Percentiles rank a stretch among this genome's conserved stretches.
Conservation (phyloP, 2,888 invertebrate genomes). For the Drosophila rubida region DNA sequence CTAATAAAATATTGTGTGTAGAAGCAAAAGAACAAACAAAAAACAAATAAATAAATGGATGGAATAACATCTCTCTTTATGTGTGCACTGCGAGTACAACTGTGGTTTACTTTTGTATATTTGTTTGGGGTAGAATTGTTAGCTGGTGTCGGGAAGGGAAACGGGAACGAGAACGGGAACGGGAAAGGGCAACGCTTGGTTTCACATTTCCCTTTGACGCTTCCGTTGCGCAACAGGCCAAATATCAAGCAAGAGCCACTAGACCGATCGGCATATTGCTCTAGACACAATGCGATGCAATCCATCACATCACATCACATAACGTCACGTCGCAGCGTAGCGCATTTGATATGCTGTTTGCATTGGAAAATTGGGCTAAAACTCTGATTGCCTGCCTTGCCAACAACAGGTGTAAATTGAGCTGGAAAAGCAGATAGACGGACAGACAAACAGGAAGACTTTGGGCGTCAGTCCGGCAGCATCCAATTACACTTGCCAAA, state of each 20-base stretch:
- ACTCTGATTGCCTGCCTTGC: slow-evolving; percentile 52
- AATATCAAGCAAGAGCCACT: slow-evolving; percentile 26
- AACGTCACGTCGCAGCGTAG: too few relatives aligned
- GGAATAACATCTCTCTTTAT: slow-evolving; percentile 57
- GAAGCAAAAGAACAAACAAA: slow-evolving; percentile 44
- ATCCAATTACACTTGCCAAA: slow-evolving; percentile 71
- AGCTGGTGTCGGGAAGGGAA: too few relatives aligned
- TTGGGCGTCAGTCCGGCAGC: slow-evolving; percentile 29
- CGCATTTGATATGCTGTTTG: slow-evolving; percentile 46
- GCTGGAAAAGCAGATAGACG: slow-evolving; percentile 50
- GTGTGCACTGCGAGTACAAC: slow-evolving; percentile 16
- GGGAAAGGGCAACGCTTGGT: slow-evolving; percentile 73
- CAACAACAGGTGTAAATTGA: slow-evolving; percentile 73
- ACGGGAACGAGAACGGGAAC: slow-evolving; percentile 23
- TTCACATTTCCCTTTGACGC: slow-evolving; percentile 74
- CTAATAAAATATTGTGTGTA: slow-evolving; percentile 69
- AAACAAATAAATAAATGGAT: slow-evolving; percentile 40
- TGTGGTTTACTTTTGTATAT: slow-evolving; percentile 40
- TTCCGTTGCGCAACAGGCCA: slow-evolving; percentile 62
- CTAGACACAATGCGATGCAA: slow-evolving; percentile 29
- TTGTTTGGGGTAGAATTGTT: slow-evolving; percentile 25
- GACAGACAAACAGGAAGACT: slow-evolving; percentile 55
- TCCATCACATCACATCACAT: slow-evolving; percentile 18
- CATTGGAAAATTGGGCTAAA: slow-evolving; percentile 60
- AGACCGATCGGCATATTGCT: slow-evolving; percentile 40